phyloP scores from a whole-genome alignment of 2,797 vertebrate species.

The Denticeps clupeoides region DNA sequence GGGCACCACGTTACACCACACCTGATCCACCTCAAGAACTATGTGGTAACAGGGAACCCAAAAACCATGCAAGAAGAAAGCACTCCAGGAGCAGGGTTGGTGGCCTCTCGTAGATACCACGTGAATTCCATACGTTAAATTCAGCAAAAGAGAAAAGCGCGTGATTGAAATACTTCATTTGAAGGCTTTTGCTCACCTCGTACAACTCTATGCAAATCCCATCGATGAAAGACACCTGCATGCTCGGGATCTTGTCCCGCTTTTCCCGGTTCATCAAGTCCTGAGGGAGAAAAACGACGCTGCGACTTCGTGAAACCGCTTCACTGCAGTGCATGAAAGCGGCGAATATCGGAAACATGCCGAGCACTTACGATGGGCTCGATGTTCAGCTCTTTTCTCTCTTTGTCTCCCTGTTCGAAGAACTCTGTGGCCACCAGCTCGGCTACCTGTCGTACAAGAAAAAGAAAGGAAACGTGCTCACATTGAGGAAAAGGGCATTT shows the following conservation, averaged over 20 bases:
- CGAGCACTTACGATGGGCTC: constrained; percentile 81
- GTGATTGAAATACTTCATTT: too few relatives aligned
- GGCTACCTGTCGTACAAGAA: constrained; percentile 69
- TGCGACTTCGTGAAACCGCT: background rate
- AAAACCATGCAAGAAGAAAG: too few relatives aligned
- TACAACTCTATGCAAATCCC: constrained; percentile 90
- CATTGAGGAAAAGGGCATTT: background rate
- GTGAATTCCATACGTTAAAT: too few relatives aligned
- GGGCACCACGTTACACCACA: too few relatives aligned
- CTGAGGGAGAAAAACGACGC: constrained; percentile 43
- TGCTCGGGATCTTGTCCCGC: constrained; percentile 92
- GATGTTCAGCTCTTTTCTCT: constrained; percentile 84
- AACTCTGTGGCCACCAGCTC: constrained; percentile 94
- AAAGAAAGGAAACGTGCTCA: background rate
- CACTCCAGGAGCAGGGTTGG: too few relatives aligned
- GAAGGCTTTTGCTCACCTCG: constrained; percentile 73
- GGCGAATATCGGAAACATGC: too few relatives aligned
- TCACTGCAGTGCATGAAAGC: too few relatives aligned
- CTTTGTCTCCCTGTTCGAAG: constrained; percentile 96
- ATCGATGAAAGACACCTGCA: constrained; percentile 98
- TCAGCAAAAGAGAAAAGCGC: too few relatives aligned
- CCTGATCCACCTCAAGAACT: too few relatives aligned
- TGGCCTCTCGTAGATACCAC: too few relatives aligned
- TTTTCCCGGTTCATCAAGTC: constrained; percentile 98
- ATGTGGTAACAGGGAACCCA: too few relatives aligned